Conservation (phyloP, 2,113 vertebrate genomes). For the Coregonus clupeaformis region DNA sequence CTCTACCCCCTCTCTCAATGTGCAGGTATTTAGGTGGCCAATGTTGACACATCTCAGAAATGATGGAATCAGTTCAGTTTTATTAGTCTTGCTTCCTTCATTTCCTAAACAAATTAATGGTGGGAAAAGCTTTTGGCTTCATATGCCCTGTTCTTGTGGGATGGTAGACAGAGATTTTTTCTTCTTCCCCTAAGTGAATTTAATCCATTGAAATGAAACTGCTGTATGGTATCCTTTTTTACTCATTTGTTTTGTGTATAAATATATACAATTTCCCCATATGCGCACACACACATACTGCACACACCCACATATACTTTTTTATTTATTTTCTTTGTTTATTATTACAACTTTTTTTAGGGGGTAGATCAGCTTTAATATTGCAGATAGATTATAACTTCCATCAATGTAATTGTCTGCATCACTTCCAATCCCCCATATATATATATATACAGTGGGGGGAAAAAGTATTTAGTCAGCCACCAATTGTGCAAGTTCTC, state of each 20-base stretch:
- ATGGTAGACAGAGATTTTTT: background rate
- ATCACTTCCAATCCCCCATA: no score
- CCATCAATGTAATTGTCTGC: no score
- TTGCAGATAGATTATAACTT: no score
- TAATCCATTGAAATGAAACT: background rate
- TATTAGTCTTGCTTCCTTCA: background rate
- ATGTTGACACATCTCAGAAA: slow-evolving; percentile 1
- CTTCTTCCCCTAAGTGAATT: background rate
- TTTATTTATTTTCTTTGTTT: no score
- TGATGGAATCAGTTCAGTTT: slow-evolving; percentile 3
- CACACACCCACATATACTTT: no score
- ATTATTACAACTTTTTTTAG: no score
- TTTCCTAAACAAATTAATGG: background rate
- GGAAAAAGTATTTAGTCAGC: no score
- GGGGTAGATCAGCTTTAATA: no score
- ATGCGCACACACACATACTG: no score
- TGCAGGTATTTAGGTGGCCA: background rate
- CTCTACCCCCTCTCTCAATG: background rate
- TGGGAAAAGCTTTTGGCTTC: background rate
- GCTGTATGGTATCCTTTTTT: background rate
- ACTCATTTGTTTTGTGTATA: background rate
- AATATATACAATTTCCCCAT: background rate
- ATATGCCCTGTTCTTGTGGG: background rate
- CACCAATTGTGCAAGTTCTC: no score
- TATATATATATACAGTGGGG: no score